phyloP scores from a whole-genome alignment of 2,888 invertebrate genomes.

The Stictocephala bisonia region DNA sequence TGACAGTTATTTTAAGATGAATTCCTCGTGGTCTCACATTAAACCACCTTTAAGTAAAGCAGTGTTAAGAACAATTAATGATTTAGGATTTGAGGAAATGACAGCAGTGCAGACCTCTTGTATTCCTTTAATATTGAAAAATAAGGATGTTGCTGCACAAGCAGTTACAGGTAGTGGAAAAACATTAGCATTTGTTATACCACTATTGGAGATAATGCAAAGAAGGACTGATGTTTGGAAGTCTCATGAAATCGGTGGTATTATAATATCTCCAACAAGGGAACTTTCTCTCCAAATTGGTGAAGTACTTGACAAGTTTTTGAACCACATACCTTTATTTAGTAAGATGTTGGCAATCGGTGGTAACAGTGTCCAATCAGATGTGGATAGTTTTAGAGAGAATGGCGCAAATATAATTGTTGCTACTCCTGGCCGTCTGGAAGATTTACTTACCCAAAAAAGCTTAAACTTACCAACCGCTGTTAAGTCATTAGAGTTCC shows the following conservation, averaged over 20 bases:
- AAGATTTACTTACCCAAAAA: constrained; percentile 82
- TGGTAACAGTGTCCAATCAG: constrained; percentile 82
- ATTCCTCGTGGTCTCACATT: constrained; percentile 67
- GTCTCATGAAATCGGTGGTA: constrained; percentile 82
- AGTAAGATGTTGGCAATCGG: constrained; percentile 80
- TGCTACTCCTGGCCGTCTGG: constrained; percentile 94
- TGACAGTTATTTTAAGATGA: constrained; percentile 60
- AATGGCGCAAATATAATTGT: constrained; percentile 87
- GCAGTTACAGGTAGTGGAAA: constrained; percentile 99
- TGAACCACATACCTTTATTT: constrained; percentile 65
- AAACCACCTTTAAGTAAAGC: constrained; percentile 65
- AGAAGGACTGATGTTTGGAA: constrained; percentile 73
- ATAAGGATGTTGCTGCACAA: constrained; percentile 98
- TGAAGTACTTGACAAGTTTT: constrained; percentile 70
- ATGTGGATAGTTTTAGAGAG: constrained; percentile 74
- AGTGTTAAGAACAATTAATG: constrained; percentile 66
- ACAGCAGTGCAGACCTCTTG: constrained; percentile 68
- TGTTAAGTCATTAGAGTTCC: constrained; percentile 86
- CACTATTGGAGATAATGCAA: constrained; percentile 86
- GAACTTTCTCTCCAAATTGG: constrained; percentile 93
- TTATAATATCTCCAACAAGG: constrained; percentile 95
- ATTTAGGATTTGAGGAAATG: constrained; percentile 69
- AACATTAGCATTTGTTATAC: constrained; percentile 95
- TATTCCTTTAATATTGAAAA: constrained; percentile 75
- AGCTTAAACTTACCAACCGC: constrained; percentile 76